Conservation (phyloP, 1,140 invertebrate species). For the Apolygus lucorum region DNA sequence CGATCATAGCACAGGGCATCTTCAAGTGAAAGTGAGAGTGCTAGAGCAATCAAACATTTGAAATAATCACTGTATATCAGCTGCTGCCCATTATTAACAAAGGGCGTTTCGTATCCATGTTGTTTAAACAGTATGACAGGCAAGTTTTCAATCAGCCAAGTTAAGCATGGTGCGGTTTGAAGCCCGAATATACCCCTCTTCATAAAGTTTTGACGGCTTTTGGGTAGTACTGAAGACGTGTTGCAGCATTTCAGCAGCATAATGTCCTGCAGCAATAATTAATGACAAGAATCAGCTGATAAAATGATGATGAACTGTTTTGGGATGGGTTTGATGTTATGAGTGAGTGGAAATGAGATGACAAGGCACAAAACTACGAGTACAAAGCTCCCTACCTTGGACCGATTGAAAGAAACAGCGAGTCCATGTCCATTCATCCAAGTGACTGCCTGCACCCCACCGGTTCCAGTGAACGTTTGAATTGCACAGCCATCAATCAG, state of each 20-base stretch:
- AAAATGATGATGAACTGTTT: too few species aligned
- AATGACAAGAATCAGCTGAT: too few species aligned
- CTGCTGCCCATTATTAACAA: conserved; percentile 50
- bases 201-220: conserved; percentile 44
- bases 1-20: conserved; percentile 46
- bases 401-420: conserved; percentile 45
- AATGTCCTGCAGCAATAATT: conserved; percentile 45
- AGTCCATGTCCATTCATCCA: conserved; percentile 46
- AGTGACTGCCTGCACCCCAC: conserved; percentile 43
- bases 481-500: conserved; percentile 49
- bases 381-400: conserved; percentile 41
- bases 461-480: conserved; percentile 48
- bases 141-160: conserved; percentile 40
- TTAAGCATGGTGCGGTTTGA: conserved; percentile 48
- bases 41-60: conserved; percentile 48
- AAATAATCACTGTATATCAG: conserved; percentile 52
- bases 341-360: too few species aligned
- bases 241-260: conserved; percentile 42
- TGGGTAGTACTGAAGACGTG: conserved; percentile 44
- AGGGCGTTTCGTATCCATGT: conserved; percentile 49
- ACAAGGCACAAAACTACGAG: background rate
- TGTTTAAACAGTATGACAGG: conserved; percentile 47
- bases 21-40: conserved; percentile 48
- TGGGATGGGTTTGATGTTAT: too few species aligned
- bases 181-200: conserved; percentile 47